These are phyloP conservation scores for Leptinotarsa rubiginosa DNA, from an alignment of 2,888 invertebrate genomes.

Conservation along the genomic window DNA sequence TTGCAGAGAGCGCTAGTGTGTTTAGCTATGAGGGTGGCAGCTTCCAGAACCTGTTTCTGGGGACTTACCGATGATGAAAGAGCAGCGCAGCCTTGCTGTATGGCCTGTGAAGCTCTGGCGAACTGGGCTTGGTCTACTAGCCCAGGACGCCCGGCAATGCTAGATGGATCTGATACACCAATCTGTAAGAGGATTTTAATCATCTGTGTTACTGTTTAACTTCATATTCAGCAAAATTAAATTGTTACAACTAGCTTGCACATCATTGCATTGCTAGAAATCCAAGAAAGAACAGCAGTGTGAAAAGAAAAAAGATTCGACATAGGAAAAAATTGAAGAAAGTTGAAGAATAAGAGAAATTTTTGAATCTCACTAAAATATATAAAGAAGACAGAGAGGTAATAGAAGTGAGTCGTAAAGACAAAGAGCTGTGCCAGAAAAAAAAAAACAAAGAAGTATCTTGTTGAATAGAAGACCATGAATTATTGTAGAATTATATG, in stretches of 20 bases:
- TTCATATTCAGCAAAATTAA: no score
- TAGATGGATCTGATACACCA: slow-evolving; percentile 91
- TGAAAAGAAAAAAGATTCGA: no score
- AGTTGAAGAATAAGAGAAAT: no score
- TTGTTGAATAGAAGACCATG: no score
- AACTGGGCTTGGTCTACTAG: slow-evolving; percentile 90
- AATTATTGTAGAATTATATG: no score
- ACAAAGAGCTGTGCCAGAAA: no score
- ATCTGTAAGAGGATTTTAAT: slow-evolving; percentile 67
- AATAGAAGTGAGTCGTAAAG: no score
- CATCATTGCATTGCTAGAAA: not conserved
- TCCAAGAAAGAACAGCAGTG: not conserved
- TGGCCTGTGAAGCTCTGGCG: slow-evolving; percentile 88
- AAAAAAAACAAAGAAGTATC: no score
- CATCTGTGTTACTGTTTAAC: not conserved
- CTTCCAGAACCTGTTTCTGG: slow-evolving; percentile 88
- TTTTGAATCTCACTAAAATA: no score
- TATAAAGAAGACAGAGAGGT: no score
- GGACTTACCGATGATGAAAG: slow-evolving; percentile 78
- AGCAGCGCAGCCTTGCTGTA: slow-evolving; percentile 87
- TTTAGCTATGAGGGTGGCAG: slow-evolving; percentile 94
- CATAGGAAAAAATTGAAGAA: no score
- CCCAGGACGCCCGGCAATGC: slow-evolving; percentile 88
- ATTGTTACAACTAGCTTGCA: no score
- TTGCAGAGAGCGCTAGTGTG: slow-evolving; percentile 96